Conservation (phyloP, 2,797 vertebrate genomes). For the Vireo griseus region DNA sequence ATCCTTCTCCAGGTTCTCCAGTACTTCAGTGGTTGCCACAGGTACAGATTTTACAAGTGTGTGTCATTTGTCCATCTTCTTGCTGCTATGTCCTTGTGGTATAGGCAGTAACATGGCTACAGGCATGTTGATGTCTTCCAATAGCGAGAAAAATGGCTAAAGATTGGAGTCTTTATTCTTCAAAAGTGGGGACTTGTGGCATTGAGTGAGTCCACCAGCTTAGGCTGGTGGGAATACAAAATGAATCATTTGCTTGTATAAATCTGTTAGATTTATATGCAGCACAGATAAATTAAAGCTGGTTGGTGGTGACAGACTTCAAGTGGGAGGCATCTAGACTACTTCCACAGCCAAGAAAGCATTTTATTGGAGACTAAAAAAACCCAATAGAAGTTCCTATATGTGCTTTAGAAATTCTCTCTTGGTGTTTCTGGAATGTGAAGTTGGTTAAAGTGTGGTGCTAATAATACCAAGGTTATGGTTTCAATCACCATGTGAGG, state of each 20-base stretch:
- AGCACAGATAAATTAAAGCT: not conserved
- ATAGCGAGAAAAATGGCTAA: not conserved
- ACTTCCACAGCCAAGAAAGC: not conserved
- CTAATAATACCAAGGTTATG: not conserved
- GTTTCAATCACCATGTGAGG: accelerated
- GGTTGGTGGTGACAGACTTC: not conserved
- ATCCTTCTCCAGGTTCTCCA: not conserved
- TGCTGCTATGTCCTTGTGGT: not conserved
- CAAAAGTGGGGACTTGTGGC: not conserved
- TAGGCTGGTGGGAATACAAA: not conserved
- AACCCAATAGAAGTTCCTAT: accelerated
- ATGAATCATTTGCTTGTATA: not conserved
- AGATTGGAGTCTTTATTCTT: not conserved
- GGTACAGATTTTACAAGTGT: not conserved
- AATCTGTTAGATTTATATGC: not conserved
- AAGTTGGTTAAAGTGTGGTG: not conserved
- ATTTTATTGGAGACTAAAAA: not conserved
- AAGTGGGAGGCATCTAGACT: not conserved
- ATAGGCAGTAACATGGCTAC: not conserved
- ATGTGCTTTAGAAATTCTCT: not conserved
- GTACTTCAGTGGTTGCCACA: not conserved
- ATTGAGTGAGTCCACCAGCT: not conserved
- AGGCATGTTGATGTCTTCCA: not conserved
- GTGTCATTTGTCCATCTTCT: not conserved
- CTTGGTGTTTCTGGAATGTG: not conserved